Conservation (phyloP, 2,113 vertebrate species). For the Felis catus region F.catus_Fca126_mat1.0 CM031414.1:86369001-86369500, state of each 20-base stretch:
- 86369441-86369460: not conserved
- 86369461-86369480: not conserved
- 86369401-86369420: not conserved
- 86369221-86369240: not conserved
- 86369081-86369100: not conserved
- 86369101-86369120: not conserved
- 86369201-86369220: not conserved
- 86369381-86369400: not conserved
- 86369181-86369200: constrained; percentile 1
- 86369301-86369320: not conserved
- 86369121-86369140: not conserved
- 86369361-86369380: not conserved
- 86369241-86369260: not conserved
- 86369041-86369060: not conserved
- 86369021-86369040: not conserved
- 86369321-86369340: not conserved
- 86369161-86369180: not conserved
- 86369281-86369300: not conserved
- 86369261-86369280: not conserved
- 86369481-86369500: not conserved
- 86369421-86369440: not conserved
- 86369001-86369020: not conserved
- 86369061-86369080: not conserved
- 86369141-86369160: not conserved
- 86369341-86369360: not conserved